These are phyloP conservation scores for Eilema caniola DNA, from an alignment of 2,888 invertebrate species.

Conservation along the genomic window DNA sequence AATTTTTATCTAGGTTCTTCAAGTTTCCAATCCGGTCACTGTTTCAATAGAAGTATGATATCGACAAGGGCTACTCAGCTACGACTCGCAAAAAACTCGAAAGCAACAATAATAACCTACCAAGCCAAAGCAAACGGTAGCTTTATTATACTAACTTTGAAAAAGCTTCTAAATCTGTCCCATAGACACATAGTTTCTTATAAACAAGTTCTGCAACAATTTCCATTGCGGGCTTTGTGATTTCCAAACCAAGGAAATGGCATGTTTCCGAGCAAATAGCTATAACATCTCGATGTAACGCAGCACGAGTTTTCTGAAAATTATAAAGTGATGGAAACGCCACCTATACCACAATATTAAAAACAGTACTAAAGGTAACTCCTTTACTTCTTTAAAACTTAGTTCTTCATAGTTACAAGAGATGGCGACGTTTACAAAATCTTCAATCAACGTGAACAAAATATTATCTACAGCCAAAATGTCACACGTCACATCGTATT, in stretches of 20 bases:
- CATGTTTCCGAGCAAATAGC: slow-evolving; percentile 86
- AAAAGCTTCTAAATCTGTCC: slow-evolving; percentile 89
- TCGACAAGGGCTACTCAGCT: no score
- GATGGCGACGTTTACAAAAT: neutral
- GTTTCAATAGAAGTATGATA: no score
- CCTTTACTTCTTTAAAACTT: neutral
- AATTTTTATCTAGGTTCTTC: no score
- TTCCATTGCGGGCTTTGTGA: slow-evolving; percentile 85
- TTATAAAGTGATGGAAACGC: slow-evolving; percentile 35
- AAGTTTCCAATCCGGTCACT: no score
- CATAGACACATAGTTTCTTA: slow-evolving; percentile 86
- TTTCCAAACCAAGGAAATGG: slow-evolving; percentile 79
- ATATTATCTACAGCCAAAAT: no score
- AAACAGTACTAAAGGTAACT: slow-evolving; percentile 19
- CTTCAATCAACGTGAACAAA: neutral
- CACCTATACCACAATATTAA: slow-evolving; percentile 46
- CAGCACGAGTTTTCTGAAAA: slow-evolving; percentile 87
- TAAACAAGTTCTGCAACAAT: slow-evolving; percentile 87
- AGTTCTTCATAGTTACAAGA: neutral
- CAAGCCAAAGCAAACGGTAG: no score
- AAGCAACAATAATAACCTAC: no score
- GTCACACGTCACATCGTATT: neutral
- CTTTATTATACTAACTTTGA: slow-evolving; percentile 81
- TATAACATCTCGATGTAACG: slow-evolving; percentile 85
- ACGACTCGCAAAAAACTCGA: no score